Conservation (phyloP, 2,113 vertebrate genomes). For the Nothobranchius furzeri region DNA sequence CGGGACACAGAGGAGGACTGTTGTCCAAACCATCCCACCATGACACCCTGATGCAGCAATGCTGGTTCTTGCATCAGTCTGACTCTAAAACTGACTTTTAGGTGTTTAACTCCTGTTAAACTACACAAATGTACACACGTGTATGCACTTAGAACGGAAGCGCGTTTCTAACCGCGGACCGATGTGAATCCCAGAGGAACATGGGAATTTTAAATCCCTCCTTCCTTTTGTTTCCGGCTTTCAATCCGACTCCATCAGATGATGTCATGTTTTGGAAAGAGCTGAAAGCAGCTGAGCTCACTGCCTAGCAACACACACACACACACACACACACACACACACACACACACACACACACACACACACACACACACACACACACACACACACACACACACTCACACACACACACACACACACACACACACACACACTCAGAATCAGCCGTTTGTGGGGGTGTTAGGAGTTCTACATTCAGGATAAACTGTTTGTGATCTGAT, state of each 20-base stretch:
- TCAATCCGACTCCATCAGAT: slow-evolving; percentile 53
- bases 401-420: slow-evolving; percentile 48
- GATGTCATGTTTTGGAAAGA: slow-evolving; percentile 69
- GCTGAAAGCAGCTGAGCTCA: slow-evolving; percentile 60
- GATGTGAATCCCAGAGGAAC: too few relatives aligned
- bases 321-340: slow-evolving; percentile 17
- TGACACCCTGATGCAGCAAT: background rate
- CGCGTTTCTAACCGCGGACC: too few relatives aligned
- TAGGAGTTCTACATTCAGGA: too few relatives aligned
- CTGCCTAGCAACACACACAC: slow-evolving; percentile 64
- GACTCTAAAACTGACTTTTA: too few relatives aligned
- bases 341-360: slow-evolving; percentile 23
- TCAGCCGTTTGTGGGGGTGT: too few relatives aligned
- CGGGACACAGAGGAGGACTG: slow-evolving; percentile 40
- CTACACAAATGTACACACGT: too few relatives aligned
- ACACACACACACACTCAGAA: slow-evolving; percentile 23
- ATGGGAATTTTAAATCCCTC: slow-evolving; percentile 3
- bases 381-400: slow-evolving; percentile 41
- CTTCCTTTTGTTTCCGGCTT: slow-evolving; percentile 18
- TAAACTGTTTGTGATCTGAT: too few relatives aligned
- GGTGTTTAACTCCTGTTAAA: too few relatives aligned
- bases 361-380: slow-evolving; percentile 42
- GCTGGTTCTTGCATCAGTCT: too few relatives aligned
- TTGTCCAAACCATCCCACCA: slow-evolving; percentile 12
- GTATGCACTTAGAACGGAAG: too few relatives aligned